phyloP scores from a whole-genome alignment of 2,797 vertebrate species.

The Myotis pilosus region DNA sequence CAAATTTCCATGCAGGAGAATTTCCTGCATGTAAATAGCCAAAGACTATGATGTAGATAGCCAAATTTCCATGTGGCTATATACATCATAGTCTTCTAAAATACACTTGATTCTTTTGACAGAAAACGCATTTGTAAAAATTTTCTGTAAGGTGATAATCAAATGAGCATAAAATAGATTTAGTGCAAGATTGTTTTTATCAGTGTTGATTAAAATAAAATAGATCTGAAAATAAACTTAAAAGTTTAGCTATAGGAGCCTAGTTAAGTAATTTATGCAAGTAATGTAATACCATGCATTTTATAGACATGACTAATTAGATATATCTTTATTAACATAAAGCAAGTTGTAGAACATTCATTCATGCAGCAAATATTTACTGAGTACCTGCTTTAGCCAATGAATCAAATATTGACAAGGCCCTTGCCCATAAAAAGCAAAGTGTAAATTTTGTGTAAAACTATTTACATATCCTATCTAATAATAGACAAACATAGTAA shows the following conservation, averaged over 20 bases:
- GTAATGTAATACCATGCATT: neutral
- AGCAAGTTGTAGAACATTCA: neutral
- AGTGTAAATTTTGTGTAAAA: neutral
- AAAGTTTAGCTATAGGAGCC: neutral
- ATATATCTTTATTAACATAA: neutral
- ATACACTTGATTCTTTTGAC: neutral
- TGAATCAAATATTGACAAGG: neutral
- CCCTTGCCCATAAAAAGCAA: neutral
- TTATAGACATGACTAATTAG: neutral
- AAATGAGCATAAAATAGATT: neutral
- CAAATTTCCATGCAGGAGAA: neutral
- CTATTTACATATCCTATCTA: neutral
- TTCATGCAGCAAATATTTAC: neutral
- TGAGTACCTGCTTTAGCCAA: neutral
- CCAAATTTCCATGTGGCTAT: neutral
- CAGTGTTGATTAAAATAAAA: neutral
- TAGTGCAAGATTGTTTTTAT: neutral
- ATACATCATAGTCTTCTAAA: neutral
- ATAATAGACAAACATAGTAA: too few species aligned
- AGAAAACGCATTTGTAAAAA: neutral
- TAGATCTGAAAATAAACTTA: neutral
- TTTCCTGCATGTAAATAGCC: too few species aligned
- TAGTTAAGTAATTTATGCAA: neutral
- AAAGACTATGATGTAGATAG: too few species aligned
- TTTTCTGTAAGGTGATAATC: neutral